phyloP scores from a whole-genome alignment of 2,797 vertebrate genomes.

The Sphenopsis melanotis region DNA sequence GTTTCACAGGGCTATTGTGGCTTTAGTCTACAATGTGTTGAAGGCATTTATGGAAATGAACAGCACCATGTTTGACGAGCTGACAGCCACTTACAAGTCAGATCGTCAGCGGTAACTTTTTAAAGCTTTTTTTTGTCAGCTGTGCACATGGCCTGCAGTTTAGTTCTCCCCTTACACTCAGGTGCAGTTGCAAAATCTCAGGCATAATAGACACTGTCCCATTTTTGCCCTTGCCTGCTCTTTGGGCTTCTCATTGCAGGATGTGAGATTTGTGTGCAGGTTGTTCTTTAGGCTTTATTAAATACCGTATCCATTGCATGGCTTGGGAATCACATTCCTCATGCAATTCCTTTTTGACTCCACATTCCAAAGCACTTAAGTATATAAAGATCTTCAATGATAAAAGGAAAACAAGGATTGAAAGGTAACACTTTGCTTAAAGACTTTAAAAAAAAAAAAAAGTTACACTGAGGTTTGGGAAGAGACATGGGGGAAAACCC shows the following conservation, averaged over 20 bases:
- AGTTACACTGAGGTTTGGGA: not conserved
- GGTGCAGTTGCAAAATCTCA: slow-evolving; percentile 4
- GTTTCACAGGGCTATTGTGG: slow-evolving; percentile 91
- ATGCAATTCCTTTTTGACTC: not conserved
- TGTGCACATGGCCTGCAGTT: slow-evolving; percentile 55
- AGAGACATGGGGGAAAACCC: not conserved
- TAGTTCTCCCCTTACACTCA: slow-evolving; percentile 24
- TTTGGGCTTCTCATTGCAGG: not conserved
- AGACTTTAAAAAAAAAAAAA: not conserved
- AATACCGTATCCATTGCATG: not conserved
- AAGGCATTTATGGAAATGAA: slow-evolving; percentile 99
- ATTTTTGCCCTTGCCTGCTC: not conserved
- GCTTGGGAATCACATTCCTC: not conserved
- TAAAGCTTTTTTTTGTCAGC: slow-evolving; percentile 77
- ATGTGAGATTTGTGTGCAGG: not conserved
- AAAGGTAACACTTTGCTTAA: not conserved
- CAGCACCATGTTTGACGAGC: slow-evolving; percentile 97
- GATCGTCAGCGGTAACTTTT: slow-evolving; percentile 98
- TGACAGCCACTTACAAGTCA: slow-evolving; percentile 99
- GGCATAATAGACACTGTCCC: not conserved
- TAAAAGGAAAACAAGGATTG: not conserved
- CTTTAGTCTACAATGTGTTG: slow-evolving; percentile 97
- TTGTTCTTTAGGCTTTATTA: not conserved
- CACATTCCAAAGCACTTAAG: not conserved
- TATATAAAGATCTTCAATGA: not conserved